Evolutionary conservation across 2,797 vertebrate species (phyloP).

Genomic region (Diplodus sargus): DNA sequence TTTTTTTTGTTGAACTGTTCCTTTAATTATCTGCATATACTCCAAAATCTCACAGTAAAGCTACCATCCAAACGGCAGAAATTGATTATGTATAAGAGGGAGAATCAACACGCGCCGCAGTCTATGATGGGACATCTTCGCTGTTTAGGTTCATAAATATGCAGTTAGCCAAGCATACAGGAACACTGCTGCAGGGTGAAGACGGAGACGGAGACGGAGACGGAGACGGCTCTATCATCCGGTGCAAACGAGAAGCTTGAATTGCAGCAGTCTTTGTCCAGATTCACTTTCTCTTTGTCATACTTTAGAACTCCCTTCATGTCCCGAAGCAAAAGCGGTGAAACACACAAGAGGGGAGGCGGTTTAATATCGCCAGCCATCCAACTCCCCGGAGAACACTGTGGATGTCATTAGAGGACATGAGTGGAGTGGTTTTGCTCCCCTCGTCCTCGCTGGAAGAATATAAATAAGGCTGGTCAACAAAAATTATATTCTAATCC

Average conservation of each 20-base stretch:
- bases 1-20: too few relatives aligned
- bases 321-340: not conserved
- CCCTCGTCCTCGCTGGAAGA: constrained; percentile 18
- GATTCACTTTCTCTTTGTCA: constrained; percentile 35
- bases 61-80: too few relatives aligned
- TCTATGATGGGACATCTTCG: constrained; percentile 23
- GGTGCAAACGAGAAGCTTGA: constrained; percentile 18
- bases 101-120: constrained; percentile 2
- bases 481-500: constrained; percentile 61
- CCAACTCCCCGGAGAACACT: constrained; percentile 51
- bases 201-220: constrained; percentile 31
- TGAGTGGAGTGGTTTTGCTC: constrained; percentile 39
- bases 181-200: constrained; percentile 35
- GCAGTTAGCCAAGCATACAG: constrained; percentile 20
- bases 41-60: not conserved
- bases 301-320: not conserved
- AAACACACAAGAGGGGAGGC: constrained; percentile 2
- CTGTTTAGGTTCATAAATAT: constrained; percentile 39
- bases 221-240: constrained; percentile 35
- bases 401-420: constrained; percentile 69
- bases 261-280: not conserved
- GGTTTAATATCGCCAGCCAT: constrained; percentile 37
- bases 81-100: not conserved
- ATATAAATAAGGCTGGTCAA: constrained; percentile 65
- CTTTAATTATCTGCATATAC: not conserved